phyloP scores from a whole-genome alignment of 2,797 vertebrate species.

The Sebastes alutus region DNA sequence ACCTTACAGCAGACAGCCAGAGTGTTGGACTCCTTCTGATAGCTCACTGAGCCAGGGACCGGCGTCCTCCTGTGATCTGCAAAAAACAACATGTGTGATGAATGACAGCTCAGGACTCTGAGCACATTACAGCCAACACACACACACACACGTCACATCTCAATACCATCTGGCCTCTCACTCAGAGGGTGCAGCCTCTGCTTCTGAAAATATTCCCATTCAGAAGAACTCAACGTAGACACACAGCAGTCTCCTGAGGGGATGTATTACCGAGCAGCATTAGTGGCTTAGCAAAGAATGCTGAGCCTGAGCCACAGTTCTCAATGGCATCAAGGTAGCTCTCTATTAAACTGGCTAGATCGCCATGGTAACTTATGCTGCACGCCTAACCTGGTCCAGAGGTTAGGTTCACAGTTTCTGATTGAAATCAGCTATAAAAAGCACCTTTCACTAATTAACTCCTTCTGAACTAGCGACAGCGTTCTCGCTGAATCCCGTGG shows the following conservation, averaged over 20 bases:
- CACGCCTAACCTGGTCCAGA: not conserved
- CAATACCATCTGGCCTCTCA: not conserved
- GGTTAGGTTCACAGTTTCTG: too few species aligned
- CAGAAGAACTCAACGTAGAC: too few species aligned
- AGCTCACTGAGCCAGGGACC: conserved; percentile 86
- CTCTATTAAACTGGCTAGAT: not conserved
- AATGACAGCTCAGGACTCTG: not conserved
- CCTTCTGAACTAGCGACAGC: not conserved
- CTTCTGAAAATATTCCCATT: not conserved
- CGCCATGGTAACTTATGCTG: not conserved
- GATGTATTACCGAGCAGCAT: not conserved
- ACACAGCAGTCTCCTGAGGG: not conserved
- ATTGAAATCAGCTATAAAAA: too few species aligned
- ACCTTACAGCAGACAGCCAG: conserved; percentile 92
- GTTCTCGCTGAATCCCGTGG: too few species aligned
- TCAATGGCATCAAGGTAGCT: too few species aligned
- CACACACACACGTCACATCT: not conserved
- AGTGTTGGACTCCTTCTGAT: conserved; percentile 81
- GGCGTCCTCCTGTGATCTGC: conserved; percentile 53
- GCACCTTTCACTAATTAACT: not conserved
- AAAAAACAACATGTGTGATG: conserved; percentile 1
- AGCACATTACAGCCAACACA: not conserved
- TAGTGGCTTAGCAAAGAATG: not conserved
- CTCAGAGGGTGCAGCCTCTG: not conserved
- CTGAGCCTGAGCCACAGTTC: not conserved